These are phyloP conservation scores for Machimus atricapillus DNA, from an alignment of 2,888 invertebrate species.

Conservation along the genomic window DNA sequence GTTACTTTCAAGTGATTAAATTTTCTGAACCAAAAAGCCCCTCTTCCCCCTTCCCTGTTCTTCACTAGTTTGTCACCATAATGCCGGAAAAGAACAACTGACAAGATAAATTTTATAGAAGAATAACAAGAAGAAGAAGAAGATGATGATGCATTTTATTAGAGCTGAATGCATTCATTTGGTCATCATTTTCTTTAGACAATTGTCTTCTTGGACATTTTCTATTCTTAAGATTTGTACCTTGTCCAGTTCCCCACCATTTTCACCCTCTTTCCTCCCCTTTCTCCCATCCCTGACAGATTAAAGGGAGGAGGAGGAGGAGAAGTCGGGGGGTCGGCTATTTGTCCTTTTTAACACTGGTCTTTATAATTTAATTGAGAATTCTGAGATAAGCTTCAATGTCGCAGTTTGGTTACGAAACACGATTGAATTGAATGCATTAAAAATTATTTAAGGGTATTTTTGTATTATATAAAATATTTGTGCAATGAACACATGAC, in stretches of 20 bases:
- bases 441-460: neutral
- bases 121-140: too few relatives aligned
- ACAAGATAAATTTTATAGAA: too few relatives aligned
- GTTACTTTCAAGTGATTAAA: neutral
- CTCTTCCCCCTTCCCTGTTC: too few relatives aligned
- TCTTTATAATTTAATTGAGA: neutral
- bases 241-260: neutral
- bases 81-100: too few relatives aligned
- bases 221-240: neutral
- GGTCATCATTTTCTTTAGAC: neutral
- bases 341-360: neutral
- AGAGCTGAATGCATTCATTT: neutral
- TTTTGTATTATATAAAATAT: neutral
- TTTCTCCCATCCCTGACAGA: too few relatives aligned
- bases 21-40: too few relatives aligned
- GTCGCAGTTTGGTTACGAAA: too few relatives aligned
- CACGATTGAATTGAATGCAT: neutral
- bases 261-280: too few relatives aligned
- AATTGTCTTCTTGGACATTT: neutral
- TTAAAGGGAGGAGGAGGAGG: too few relatives aligned
- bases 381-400: neutral
- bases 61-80: too few relatives aligned
- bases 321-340: neutral
- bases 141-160: too few relatives aligned
- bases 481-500: neutral